A percentile compares a stretch with the other conserved stretches of the same genome.
Conservation (phyloP, 2,888 invertebrate species). For the Amblyjoppa proteus region DNA sequence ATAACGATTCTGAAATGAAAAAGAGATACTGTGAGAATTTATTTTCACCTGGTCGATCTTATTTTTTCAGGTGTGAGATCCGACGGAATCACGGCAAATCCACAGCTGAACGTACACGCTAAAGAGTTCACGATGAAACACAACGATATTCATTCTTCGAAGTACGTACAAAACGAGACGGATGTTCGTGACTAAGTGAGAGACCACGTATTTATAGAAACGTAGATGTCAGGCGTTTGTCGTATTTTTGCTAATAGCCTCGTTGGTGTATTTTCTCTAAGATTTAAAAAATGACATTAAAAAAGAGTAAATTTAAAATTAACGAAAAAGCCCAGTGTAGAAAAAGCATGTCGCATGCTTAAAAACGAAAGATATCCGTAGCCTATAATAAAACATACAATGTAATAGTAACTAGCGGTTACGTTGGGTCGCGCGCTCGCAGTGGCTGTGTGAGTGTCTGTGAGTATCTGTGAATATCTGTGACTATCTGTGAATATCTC, state of each 20-base stretch:
- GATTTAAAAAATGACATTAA: conserved; percentile 1
- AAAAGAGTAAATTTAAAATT: neutral
- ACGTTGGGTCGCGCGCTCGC: too few species aligned
- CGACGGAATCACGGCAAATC: conserved; percentile 87
- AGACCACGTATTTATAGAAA: conserved; percentile 14
- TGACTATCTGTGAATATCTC: too few species aligned
- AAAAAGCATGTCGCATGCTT: too few species aligned
- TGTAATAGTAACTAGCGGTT: too few species aligned
- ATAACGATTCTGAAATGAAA: neutral
- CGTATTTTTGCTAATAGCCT: neutral
- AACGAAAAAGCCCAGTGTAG: neutral
- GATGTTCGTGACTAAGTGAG: conserved; percentile 23
- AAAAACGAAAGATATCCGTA: too few species aligned
- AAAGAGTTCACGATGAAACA: conserved; percentile 95
- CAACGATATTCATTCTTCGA: conserved; percentile 84
- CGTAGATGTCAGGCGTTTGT: neutral
- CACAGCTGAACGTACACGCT: conserved; percentile 94
- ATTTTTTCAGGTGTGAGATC: conserved; percentile 87
- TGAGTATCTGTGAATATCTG: too few species aligned
- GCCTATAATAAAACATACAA: too few species aligned
- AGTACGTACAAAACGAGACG: conserved; percentile 76
- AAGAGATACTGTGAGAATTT: neutral
- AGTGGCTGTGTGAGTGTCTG: too few species aligned
- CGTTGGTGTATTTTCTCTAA: neutral
- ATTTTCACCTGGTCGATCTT: neutral